These are phyloP conservation scores for Pinctada fucata DNA, from an alignment of 2,888 invertebrate genomes.

Conservation along the genomic window DNA sequence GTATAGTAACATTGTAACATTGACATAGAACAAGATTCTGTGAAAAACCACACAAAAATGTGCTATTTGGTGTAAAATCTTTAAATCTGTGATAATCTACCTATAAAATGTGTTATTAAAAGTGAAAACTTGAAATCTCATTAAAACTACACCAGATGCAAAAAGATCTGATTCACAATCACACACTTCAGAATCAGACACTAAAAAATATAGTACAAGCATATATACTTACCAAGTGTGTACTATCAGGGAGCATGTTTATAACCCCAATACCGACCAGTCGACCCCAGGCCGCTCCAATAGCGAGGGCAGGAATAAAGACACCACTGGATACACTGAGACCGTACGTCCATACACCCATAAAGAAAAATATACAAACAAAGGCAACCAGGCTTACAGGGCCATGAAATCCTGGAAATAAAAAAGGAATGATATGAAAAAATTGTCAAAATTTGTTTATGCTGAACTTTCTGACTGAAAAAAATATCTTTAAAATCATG, in stretches of 20 bases:
- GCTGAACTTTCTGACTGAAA: too few relatives aligned
- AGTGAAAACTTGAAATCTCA: too few relatives aligned
- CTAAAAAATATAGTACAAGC: background rate
- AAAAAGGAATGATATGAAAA: background rate
- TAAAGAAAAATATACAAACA: constrained; percentile 87
- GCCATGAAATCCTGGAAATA: constrained; percentile 63
- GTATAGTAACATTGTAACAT: too few relatives aligned
- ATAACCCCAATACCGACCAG: constrained; percentile 85
- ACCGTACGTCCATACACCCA: constrained; percentile 96
- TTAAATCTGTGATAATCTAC: too few relatives aligned
- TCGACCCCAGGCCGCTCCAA: constrained; percentile 98
- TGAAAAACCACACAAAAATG: too few relatives aligned
- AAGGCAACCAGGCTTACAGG: constrained; percentile 61
- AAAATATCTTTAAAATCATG: too few relatives aligned
- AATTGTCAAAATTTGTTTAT: too few relatives aligned
- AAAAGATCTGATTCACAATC: too few relatives aligned
- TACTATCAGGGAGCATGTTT: constrained; percentile 75
- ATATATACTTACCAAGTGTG: constrained; percentile 60
- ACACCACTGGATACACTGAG: constrained; percentile 94
- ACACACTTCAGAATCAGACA: background rate
- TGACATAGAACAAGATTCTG: too few relatives aligned
- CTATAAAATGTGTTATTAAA: too few relatives aligned
- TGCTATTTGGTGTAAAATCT: too few relatives aligned
- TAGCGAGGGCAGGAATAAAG: constrained; percentile 93
- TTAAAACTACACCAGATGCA: too few relatives aligned